phyloP scores from a whole-genome alignment of 2,888 invertebrate species.

The Chrysotoxum bicinctum region DNA sequence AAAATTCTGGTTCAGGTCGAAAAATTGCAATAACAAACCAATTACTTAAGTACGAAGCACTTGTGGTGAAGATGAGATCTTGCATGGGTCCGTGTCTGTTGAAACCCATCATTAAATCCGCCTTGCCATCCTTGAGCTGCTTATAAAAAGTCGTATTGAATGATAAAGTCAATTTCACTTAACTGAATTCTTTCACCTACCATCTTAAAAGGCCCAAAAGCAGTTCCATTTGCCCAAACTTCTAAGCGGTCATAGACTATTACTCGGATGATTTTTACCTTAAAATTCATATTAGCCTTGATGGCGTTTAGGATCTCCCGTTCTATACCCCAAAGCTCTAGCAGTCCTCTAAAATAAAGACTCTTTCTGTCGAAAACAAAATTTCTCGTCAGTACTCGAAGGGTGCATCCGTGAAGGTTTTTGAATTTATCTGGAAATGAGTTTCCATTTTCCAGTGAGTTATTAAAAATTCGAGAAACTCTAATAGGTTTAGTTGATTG shows the following conservation, averaged over 20 bases:
- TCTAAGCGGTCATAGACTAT: background rate
- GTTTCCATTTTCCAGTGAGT: background rate
- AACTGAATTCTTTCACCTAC: background rate
- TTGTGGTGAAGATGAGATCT: background rate
- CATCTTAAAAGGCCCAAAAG: conserved; percentile 15
- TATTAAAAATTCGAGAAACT: background rate
- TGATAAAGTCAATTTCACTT: background rate
- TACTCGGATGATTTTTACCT: background rate
- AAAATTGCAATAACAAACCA: conserved; percentile 21
- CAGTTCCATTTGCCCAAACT: conserved; percentile 23
- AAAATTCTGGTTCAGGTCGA: background rate
- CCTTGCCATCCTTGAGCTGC: conserved; percentile 17
- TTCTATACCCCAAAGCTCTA: background rate
- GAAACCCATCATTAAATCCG: conserved; percentile 17
- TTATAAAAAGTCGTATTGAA: background rate
- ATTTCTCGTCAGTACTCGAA: conserved; percentile 9
- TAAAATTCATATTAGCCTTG: background rate
- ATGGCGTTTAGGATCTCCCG: conserved; percentile 3
- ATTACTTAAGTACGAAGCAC: background rate
- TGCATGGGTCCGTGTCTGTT: conserved; percentile 1
- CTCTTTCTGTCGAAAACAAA: background rate
- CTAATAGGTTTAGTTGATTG: conserved; percentile 3
- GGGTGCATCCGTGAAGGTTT: conserved; percentile 20
- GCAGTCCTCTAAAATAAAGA: background rate
- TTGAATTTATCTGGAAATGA: background rate